Base-by-base conservation (phyloP, 2,797 vertebrate genomes). In the Anguilla marmorata region DNA sequence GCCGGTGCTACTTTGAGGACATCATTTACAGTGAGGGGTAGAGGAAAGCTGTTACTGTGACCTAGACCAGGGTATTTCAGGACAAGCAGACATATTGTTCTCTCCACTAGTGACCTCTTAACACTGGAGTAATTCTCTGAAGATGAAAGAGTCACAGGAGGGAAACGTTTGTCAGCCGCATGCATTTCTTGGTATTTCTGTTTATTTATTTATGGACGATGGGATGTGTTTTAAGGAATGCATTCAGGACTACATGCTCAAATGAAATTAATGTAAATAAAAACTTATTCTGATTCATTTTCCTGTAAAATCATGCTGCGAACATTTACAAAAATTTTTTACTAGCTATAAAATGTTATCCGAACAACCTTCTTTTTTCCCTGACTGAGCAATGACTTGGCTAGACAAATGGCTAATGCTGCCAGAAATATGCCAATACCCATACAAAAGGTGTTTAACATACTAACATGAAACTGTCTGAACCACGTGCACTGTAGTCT, bases 21-120 rank as follows among this genome's bases (percentile, higher is more conserved):
- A 48, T 14, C 2, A 11, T 6, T 45, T 11, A 24, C 9, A 48
- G 82, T 12, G 5, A 3, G 27, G n/a, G 9, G 50, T 54, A 54
- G 82, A 50, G 82, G 0, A 14, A 19, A 54, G 82, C n/a, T 56
- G 12, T 9, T 79, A 24, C 6, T 21, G 30, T 79, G 50, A 27
- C n/a, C 3, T 4, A 24, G 14, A 52, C 48, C 7, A 41, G 85
- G 60, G 19, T 41, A 86, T 72, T 58, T 76, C 48, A 58, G 50
- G 72, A 21, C 86, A 86, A 56, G 45, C 60, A 50, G 66, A 50
- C 41, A 33, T 19, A 79, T 72, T 72, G 37, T 74, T 19, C 63
- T 86, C 24, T 66, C 63, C 27, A n/a, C 69, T 16, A 5, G 41
- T 72, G 85, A 86, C 63, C 85, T 74, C 60, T 69, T 11, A 69